phyloP scores from a whole-genome alignment of 2,888 invertebrate species.

The Drosophila eohydei region DNA sequence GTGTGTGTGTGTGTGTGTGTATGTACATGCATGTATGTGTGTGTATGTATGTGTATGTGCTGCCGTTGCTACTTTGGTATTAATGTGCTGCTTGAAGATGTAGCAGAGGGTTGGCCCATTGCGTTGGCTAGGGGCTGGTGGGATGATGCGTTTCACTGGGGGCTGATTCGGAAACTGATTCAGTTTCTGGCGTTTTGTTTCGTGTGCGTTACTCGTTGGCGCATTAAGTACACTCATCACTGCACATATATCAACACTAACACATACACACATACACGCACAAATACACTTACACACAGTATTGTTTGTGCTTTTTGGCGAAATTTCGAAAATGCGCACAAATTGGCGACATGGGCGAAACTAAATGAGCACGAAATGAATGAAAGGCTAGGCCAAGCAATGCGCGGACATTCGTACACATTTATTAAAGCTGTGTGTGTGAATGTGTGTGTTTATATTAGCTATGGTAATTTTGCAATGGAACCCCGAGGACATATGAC shows the following conservation, averaged over 20 bases:
- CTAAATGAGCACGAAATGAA: constrained; percentile 47
- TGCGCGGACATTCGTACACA: constrained; percentile 37
- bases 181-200: constrained; percentile 44
- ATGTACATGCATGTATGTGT: constrained; percentile 10
- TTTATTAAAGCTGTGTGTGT: constrained; percentile 11
- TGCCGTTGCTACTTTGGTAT: constrained; percentile 43
- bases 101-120: constrained; percentile 23
- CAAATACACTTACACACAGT: constrained; percentile 8
- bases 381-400: constrained; percentile 29
- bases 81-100: constrained; percentile 70
- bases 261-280: constrained; percentile 17
- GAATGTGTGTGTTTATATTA: constrained; percentile 31
- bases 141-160: constrained; percentile 32
- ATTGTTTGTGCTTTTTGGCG: constrained; percentile 68
- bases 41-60: not conserved
- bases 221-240: constrained; percentile 68
- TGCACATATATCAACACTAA: constrained; percentile 16
- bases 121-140: constrained; percentile 14
- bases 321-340: constrained; percentile 63
- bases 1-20: not conserved
- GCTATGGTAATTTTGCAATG: constrained; percentile 52
- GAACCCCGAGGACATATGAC: constrained; percentile 44
- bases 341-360: constrained; percentile 68
- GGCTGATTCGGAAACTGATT: constrained; percentile 65
- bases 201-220: constrained; percentile 65